Evolutionary conservation across 2,797 vertebrate species (phyloP), one percentile per base, ranked within the genome.

Genomic region (Crenichthys baileyi): DNA sequence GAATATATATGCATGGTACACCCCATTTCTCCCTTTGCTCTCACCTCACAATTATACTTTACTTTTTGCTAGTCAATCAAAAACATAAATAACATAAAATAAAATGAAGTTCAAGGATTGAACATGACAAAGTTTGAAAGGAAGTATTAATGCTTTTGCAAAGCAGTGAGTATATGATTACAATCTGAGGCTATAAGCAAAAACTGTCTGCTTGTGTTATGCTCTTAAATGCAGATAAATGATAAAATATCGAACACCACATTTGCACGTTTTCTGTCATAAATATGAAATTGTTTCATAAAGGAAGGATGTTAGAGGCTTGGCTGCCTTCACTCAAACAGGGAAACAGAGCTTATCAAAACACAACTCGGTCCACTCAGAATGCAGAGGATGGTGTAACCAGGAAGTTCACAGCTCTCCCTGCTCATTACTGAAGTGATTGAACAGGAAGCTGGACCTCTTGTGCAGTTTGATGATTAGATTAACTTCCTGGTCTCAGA

Each of bases 381-480:
- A 93, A 90, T 80, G 15, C 92, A 90, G 89, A 91, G 95, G 94
- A 95, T 85, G 92, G 90, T 88, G 92, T 92, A 50, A 90, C 81
- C 95, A 97, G 97, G 97, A 97, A 97, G 95, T 88, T 90, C 87
- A 83, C 82, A 82, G 87, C 91, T 85, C 87, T 90, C 83, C 79
- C 88, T 91, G 91, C 93, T 94, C 91, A 94, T 94, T 95, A 95
- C 91, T 88, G 86, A 93, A 92, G 90, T 80, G 91, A 94, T 92
- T 94, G 94, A 95, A 96, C 92, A 95, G 96, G 95, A 97, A 96
- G 94, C 93, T 88, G 84, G 91, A 87, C 87, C 90, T 91, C 95
- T 95, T 95, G 91, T 93, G 88, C 94, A 87, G 92, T 87, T 93
- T 95, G 92, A 90, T 94, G 94, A 95, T 93, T 95, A 91, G 92